Evolutionary conservation across 2,797 vertebrate genomes (phyloP), one percentile per base, ranked within the genome.

Genomic region (Orestias chungarensis): DNA sequence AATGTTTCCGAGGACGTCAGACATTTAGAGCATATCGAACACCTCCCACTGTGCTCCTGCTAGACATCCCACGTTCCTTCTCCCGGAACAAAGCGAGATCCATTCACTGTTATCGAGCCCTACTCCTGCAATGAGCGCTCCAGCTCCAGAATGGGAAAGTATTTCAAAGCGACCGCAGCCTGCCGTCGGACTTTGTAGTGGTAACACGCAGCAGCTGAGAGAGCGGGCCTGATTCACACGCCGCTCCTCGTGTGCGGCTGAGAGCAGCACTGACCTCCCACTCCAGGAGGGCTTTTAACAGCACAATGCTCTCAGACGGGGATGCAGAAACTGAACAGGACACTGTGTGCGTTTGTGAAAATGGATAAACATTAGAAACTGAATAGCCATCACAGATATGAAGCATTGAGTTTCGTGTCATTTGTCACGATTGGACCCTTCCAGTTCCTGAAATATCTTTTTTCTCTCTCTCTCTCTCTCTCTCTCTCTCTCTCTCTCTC

Each of bases 161-260:
- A 88, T 91, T 87, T 91, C 72, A 88, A 86, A 88, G 84, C 67
- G 68, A 74, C 84, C 78, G 31, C 88, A 86, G 80, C 67, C 67
- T 64, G 83, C 82, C 71, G 73, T 81, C 64, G 52, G 79, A 83
- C 88, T 92, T 88, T 88, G 87, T 88, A 85, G 86, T 82, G 73
- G 70, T 91, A 86, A 93, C 90, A 66, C 40, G 81, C 89, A 89
- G 77, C 92, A 92, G 91, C 91, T 94, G 92, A 93, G 87, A 82
- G 88, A 91, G 84, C 86, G 87, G 78, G 67, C 76, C 66, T 50
- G 64, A 1, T 23, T 54, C 71, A 6, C 35, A 18, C 79, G 46
- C 17, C 9, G 8, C 78, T 76, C 57, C 59, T 84, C 67, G 54
- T 52, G 75, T 67, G 0, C 74, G 33, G 52, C 66, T 70, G 72